Conservation (phyloP, 30 jellyfish, hydroid and myxozoan genomes). For the Chironex yamaguchii region DNA sequence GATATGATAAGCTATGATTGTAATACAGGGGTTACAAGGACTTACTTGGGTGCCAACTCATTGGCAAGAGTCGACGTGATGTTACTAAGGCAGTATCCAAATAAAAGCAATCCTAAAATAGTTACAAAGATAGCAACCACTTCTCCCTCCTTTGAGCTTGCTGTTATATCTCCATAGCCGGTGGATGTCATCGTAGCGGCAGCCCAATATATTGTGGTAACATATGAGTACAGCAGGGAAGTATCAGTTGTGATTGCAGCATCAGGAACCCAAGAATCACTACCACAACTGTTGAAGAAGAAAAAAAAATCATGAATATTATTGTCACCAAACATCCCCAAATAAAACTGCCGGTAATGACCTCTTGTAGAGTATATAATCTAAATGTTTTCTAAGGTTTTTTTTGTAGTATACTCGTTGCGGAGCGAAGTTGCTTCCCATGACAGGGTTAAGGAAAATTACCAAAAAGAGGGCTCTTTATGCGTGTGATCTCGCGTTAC, state of each 20-base stretch:
- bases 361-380: too few species aligned
- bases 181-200: conserved; percentile 92
- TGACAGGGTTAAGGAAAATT: too few species aligned
- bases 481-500: too few species aligned
- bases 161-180: conserved; percentile 86
- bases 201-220: conserved; percentile 79
- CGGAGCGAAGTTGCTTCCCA: too few species aligned
- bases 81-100: conserved; percentile 79
- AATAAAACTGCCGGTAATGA: too few species aligned
- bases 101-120: conserved; percentile 70
- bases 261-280: conserved; percentile 66
- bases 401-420: too few species aligned
- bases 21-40: too few species aligned
- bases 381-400: too few species aligned
- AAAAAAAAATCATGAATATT: too few species aligned
- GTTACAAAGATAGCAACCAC: conserved; percentile 62
- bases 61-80: conserved; percentile 74
- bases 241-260: conserved; percentile 47
- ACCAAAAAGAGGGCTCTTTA: too few species aligned
- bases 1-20: too few species aligned
- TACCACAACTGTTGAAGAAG: conserved; percentile 32
- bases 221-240: conserved; percentile 4
- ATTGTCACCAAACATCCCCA: too few species aligned
- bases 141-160: conserved; percentile 68
- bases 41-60: conserved; percentile 76